phyloP scores from a whole-genome alignment of 2,888 invertebrate species.

The Cheilosia variabilis region DNA sequence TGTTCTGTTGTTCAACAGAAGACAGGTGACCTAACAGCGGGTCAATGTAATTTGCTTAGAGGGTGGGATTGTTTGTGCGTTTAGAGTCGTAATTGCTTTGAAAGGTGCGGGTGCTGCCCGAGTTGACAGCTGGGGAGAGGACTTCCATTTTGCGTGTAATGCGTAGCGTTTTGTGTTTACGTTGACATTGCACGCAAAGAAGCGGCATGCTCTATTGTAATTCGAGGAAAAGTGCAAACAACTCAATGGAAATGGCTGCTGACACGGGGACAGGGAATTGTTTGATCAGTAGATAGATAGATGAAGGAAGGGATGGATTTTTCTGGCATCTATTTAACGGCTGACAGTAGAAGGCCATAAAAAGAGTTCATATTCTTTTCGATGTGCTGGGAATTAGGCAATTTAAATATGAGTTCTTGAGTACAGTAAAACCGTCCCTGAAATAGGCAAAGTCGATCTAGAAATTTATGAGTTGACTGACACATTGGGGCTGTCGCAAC shows the following conservation, averaged over 20 bases:
- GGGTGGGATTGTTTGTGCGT: slow-evolving; percentile 27
- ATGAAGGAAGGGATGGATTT: not conserved
- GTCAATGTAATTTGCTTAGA: slow-evolving; percentile 55
- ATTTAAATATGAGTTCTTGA: no score
- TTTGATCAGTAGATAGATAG: slow-evolving; percentile 26
- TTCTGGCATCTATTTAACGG: not conserved
- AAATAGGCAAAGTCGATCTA: no score
- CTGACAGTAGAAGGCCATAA: not conserved
- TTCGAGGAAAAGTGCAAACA: slow-evolving; percentile 35
- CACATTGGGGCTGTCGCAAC: no score
- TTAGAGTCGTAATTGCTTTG: slow-evolving; percentile 43
- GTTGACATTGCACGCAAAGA: slow-evolving; percentile 49
- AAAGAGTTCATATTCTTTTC: not conserved
- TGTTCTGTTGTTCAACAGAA: slow-evolving; percentile 27
- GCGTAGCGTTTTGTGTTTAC: slow-evolving; percentile 46
- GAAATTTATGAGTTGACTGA: no score
- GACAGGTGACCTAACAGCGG: slow-evolving; percentile 29
- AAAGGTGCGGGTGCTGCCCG: slow-evolving; percentile 37
- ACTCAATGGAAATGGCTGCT: slow-evolving; percentile 20
- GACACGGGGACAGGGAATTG: slow-evolving; percentile 15
- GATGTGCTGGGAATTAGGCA: not conserved
- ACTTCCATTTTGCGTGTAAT: slow-evolving; percentile 1
- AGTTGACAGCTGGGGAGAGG: slow-evolving; percentile 18
- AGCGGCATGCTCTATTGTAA: slow-evolving; percentile 47
- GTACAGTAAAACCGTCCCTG: no score